Evolutionary conservation across 2,888 invertebrate genomes (phyloP).

Genomic region (Apotomis capreana): DNA sequence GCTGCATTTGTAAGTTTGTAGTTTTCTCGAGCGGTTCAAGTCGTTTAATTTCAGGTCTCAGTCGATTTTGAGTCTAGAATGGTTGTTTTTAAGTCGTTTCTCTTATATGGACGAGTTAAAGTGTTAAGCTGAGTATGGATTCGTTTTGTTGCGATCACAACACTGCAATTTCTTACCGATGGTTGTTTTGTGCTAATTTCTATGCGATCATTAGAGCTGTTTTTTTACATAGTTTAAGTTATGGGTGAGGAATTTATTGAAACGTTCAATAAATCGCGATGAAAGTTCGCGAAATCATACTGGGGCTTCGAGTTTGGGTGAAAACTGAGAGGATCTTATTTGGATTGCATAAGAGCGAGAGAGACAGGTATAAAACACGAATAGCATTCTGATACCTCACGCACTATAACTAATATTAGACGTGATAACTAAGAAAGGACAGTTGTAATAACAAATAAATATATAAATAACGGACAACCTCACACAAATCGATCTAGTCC

Average conservation of each 20-base stretch:
- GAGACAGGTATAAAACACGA: too few species aligned
- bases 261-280: slow-evolving; percentile 3
- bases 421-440: too few species aligned
- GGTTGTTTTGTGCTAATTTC: slow-evolving; percentile 41
- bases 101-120: slow-evolving; percentile 2
- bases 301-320: too few species aligned
- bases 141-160: slow-evolving; percentile 38
- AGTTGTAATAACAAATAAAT: too few species aligned
- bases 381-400: too few species aligned
- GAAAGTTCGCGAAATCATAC: slow-evolving; percentile 2
- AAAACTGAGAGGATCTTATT: too few species aligned
- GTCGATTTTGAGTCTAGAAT: neutral
- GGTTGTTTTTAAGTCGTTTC: slow-evolving; percentile 3
- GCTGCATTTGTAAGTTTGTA: slow-evolving; percentile 3
- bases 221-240: slow-evolving; percentile 31
- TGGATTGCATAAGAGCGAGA: too few species aligned
- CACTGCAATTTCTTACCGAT: slow-evolving; percentile 36
- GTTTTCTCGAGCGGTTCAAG: slow-evolving; percentile 6
- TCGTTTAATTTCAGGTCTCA: slow-evolving; percentile 4
- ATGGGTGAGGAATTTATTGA: slow-evolving; percentile 27
- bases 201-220: slow-evolving; percentile 32
- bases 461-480: too few species aligned
- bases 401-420: too few species aligned
- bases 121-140: slow-evolving; percentile 37
- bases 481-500: too few species aligned